phyloP scores from a whole-genome alignment of 2,888 invertebrate genomes.

The Argyresthia goedartella region DNA sequence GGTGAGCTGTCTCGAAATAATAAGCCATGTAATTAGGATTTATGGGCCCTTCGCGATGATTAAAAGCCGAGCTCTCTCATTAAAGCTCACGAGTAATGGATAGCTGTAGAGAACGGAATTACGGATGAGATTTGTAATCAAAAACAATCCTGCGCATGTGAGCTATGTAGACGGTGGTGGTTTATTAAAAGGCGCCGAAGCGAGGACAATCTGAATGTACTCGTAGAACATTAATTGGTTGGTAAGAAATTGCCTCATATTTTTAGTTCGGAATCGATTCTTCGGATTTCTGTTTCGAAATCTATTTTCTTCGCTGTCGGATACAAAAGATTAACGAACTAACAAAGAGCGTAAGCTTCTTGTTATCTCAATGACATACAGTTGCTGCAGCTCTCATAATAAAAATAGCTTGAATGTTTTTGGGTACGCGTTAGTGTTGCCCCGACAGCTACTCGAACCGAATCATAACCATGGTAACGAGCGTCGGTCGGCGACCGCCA shows the following conservation, averaged over 20 bases:
- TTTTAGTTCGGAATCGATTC: not conserved
- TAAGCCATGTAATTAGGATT: conserved; percentile 62
- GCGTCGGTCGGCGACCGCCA: too few relatives aligned
- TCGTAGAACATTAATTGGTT: conserved; percentile 9
- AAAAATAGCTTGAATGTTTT: too few relatives aligned
- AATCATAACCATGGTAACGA: too few relatives aligned
- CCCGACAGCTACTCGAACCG: too few relatives aligned
- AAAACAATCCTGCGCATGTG: conserved; percentile 14
- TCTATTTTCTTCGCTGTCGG: too few relatives aligned
- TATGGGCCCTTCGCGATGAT: conserved; percentile 55
- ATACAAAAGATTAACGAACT: too few relatives aligned
- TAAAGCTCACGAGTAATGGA: conserved; percentile 33
- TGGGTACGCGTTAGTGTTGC: too few relatives aligned
- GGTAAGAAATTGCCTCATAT: conserved; percentile 1
- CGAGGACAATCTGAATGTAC: not conserved
- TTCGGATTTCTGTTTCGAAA: not conserved
- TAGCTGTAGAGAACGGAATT: conserved; percentile 27
- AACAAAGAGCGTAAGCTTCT: too few relatives aligned
- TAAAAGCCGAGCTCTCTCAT: conserved; percentile 41
- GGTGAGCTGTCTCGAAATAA: conserved; percentile 49
- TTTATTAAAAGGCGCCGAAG: conserved; percentile 1
- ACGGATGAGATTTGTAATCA: conserved; percentile 32
- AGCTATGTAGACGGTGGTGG: conserved; percentile 9
- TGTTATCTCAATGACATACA: too few relatives aligned
- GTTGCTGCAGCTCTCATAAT: too few relatives aligned